phyloP scores from a whole-genome alignment of 2,888 invertebrate species.

The Hyalella azteca region DNA sequence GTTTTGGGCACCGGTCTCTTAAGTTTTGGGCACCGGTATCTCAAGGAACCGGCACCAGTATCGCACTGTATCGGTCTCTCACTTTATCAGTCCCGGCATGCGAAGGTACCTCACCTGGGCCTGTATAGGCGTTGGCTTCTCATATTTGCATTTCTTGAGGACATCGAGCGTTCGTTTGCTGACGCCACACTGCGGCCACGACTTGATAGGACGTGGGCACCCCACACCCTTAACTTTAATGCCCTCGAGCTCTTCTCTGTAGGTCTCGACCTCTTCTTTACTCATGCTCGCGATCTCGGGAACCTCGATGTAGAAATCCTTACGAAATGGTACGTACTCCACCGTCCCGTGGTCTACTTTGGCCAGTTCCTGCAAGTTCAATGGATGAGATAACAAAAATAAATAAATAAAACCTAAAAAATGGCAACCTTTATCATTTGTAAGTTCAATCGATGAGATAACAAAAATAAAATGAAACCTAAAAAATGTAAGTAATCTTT shows the following conservation, averaged over 20 bases:
- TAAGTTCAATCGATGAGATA: too few relatives aligned
- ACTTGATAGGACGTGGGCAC: constrained; percentile 90
- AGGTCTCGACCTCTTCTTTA: constrained; percentile 80
- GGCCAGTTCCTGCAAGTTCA: constrained; percentile 75
- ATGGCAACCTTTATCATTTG: too few relatives aligned
- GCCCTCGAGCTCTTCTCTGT: constrained; percentile 84
- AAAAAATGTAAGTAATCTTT: too few relatives aligned
- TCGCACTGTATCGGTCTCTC: too few relatives aligned
- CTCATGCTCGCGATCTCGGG: constrained; percentile 94
- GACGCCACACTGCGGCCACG: constrained; percentile 98
- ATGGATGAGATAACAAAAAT: background rate
- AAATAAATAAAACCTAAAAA: background rate
- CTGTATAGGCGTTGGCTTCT: constrained; percentile 98
- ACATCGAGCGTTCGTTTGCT: constrained; percentile 93
- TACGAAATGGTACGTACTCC: constrained; percentile 86
- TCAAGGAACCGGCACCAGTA: too few relatives aligned
- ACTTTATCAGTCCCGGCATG: too few relatives aligned
- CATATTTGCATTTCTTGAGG: constrained; percentile 86
- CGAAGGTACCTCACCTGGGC: constrained; percentile 69
- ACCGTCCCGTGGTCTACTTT: constrained; percentile 90
- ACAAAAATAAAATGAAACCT: too few relatives aligned
- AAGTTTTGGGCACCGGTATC: too few relatives aligned
- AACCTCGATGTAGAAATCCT: constrained; percentile 96
- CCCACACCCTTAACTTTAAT: constrained; percentile 95
- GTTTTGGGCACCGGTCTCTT: too few relatives aligned